phyloP scores from a whole-genome alignment of 2,797 vertebrate genomes.

The Myotis myotis region DNA sequence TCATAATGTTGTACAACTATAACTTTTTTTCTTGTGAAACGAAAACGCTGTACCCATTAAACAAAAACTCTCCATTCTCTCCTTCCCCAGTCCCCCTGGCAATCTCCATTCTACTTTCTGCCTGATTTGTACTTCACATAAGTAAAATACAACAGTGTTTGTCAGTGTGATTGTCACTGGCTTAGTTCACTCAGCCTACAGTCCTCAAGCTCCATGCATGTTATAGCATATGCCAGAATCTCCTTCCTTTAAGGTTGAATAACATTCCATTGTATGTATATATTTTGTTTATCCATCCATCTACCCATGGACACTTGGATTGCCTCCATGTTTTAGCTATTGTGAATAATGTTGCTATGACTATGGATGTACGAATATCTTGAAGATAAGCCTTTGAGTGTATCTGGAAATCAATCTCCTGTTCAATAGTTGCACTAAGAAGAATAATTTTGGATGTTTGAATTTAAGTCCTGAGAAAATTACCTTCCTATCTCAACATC shows the following conservation, averaged over 20 bases:
- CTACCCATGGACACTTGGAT: not conserved
- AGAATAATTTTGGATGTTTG: not conserved
- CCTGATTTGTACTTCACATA: not conserved
- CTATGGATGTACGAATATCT: not conserved
- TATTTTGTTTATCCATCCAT: not conserved
- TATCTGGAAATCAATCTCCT: not conserved
- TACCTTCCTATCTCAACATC: not conserved
- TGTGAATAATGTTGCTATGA: not conserved
- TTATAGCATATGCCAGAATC: not conserved
- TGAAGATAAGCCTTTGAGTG: not conserved
- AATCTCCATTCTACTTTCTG: not conserved
- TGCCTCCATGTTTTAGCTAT: not conserved
- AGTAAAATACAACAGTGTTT: not conserved
- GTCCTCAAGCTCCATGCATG: not conserved
- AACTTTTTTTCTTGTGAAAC: not conserved
- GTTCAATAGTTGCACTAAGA: not conserved
- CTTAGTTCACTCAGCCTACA: not conserved
- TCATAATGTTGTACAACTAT: not conserved
- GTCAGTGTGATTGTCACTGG: not conserved
- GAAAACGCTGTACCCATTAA: not conserved
- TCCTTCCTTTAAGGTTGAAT: not conserved
- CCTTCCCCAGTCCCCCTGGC: not conserved
- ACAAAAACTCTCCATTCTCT: not conserved
- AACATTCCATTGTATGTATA: not conserved
- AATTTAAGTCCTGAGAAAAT: not conserved